Conservation (phyloP, 2,888 invertebrate genomes). For the Melangyna quadrimaculata region DNA sequence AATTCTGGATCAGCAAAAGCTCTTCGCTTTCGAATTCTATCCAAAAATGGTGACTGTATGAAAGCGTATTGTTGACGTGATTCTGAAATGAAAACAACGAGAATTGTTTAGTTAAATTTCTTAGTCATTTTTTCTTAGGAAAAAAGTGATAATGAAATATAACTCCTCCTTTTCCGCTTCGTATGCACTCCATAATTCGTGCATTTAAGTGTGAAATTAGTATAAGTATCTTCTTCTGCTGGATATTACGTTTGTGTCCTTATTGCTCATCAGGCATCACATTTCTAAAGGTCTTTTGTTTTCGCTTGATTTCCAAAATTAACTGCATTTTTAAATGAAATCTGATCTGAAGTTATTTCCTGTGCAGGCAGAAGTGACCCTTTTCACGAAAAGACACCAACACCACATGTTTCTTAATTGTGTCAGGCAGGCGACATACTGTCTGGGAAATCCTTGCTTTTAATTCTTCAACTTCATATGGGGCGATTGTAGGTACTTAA, state of each 20-base stretch:
- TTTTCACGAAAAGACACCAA: conserved; percentile 36
- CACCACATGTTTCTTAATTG: conserved; percentile 52
- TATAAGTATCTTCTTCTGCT: conserved; percentile 9
- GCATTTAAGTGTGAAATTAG: conserved; percentile 64
- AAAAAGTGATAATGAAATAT: conserved; percentile 27
- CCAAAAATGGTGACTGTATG: conserved; percentile 78
- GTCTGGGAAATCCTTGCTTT: conserved; percentile 52
- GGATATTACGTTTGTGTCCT: conserved; percentile 16
- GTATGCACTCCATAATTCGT: conserved; percentile 7
- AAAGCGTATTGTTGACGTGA: conserved; percentile 78
- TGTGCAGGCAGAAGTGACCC: conserved; percentile 29
- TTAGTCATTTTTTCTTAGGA: background rate
- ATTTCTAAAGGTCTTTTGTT: conserved; percentile 20
- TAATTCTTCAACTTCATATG: background rate
- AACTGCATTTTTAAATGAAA: conserved; percentile 45
- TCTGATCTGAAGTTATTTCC: conserved; percentile 48
- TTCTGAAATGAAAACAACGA: conserved; percentile 74
- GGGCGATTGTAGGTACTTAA: background rate
- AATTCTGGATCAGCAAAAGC: conserved; percentile 82
- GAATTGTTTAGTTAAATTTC: background rate
- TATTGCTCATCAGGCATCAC: conserved; percentile 25
- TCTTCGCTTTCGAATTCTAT: conserved; percentile 81
- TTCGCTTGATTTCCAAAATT: conserved; percentile 48
- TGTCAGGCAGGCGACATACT: conserved; percentile 52
- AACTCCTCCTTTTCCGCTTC: conserved; percentile 39